Evolutionary conservation across 2,113 vertebrate genomes (phyloP).

Genomic region (Hemiprocne comata): DNA sequence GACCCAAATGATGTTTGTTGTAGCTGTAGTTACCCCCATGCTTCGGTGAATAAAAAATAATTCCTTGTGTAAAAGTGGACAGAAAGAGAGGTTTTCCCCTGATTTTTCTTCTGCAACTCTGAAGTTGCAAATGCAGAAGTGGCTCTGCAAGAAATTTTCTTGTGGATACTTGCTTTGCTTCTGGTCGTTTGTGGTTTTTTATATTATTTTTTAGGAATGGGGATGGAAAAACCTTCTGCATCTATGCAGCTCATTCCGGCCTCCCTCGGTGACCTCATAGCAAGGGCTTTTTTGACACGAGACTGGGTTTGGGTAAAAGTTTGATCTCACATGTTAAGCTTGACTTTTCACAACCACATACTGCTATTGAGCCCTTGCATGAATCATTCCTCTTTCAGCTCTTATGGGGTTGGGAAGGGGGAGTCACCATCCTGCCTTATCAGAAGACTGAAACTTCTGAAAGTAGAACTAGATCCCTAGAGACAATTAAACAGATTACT

Average conservation of each 20-base stretch:
- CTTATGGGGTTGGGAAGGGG: not conserved
- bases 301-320: not conserved
- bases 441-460: not conserved
- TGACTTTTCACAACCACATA: not conserved
- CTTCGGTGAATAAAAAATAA: not conserved
- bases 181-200: not conserved
- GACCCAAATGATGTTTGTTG: not conserved
- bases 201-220: not conserved
- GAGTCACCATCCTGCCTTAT: not conserved
- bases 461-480: not conserved
- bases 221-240: not conserved
- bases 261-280: not conserved
- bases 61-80: not conserved
- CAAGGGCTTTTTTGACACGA: not conserved
- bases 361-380: not conserved
- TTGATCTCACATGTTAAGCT: not conserved
- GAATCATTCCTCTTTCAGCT: not conserved
- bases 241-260: not conserved
- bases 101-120: not conserved
- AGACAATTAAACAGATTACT: not conserved
- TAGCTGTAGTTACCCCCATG: not conserved
- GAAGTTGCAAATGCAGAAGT: not conserved
- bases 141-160: not conserved
- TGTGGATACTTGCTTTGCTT: not conserved
- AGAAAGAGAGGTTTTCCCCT: not conserved